Evolutionary conservation across 2,797 vertebrate genomes (phyloP).

Genomic region (Paguma larvata): DNA sequence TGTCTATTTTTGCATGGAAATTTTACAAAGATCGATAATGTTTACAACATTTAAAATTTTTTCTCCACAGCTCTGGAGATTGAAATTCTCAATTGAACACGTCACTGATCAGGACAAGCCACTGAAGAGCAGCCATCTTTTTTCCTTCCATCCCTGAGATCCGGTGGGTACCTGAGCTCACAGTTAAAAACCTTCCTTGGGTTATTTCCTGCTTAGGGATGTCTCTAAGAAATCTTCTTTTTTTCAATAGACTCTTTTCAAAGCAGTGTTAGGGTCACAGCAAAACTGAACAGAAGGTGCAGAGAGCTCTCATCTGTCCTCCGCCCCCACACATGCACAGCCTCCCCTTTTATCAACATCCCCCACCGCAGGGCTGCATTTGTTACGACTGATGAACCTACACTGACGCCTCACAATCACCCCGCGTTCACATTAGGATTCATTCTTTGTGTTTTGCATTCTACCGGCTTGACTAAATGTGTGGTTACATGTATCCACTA

Average conservation of each 20-base stretch:
- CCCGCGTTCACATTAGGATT: not conserved
- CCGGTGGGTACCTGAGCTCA: not conserved
- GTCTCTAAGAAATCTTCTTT: not conserved
- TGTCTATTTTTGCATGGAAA: not conserved
- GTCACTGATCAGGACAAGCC: not conserved
- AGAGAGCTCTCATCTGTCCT: not conserved
- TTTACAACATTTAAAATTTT: not conserved
- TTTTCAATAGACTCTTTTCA: not conserved
- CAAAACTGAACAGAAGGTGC: not conserved
- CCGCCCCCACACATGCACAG: too few relatives aligned
- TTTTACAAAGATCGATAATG: conserved; percentile 12
- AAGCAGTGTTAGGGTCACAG: not conserved
- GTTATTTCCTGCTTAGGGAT: conserved; percentile 28
- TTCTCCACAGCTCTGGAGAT: conserved; percentile 10
- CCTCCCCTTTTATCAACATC: not conserved
- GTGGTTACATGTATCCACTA: not conserved
- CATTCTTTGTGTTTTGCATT: not conserved
- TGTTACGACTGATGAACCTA: not conserved
- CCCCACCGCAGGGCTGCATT: too few relatives aligned
- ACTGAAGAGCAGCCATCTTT: not conserved
- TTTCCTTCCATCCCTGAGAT: not conserved
- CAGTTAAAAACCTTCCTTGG: conserved; percentile 16
- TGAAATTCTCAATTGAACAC: not conserved
- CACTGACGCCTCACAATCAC: not conserved
- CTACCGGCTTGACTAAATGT: not conserved